phyloP scores from a whole-genome alignment of 1,140 invertebrate species.

The Chironomus tepperi region DNA sequence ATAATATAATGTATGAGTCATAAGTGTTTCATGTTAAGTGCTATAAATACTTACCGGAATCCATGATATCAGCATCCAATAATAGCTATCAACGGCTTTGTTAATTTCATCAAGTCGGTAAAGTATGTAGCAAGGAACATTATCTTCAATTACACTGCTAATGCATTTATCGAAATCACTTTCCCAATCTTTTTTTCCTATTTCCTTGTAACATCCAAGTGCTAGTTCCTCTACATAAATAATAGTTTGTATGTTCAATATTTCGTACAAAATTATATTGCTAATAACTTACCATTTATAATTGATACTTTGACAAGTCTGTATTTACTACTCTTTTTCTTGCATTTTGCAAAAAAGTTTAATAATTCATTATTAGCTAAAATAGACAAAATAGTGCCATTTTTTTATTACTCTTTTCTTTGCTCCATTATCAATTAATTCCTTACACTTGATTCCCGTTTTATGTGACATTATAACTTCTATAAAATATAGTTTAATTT shows the following conservation, averaged over 20 bases:
- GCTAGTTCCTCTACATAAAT: constrained; percentile 65
- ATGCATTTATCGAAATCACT: constrained; percentile 80
- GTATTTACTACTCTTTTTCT: constrained; percentile 60
- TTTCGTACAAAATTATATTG: background rate
- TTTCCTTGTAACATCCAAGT: constrained; percentile 54
- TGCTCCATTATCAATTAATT: background rate
- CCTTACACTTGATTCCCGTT: background rate
- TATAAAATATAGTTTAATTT: too few species aligned
- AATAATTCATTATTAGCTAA: constrained; percentile 72
- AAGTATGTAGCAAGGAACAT: constrained; percentile 88
- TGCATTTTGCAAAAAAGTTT: constrained; percentile 73
- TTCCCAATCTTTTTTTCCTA: constrained; percentile 67
- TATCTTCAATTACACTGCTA: constrained; percentile 65
- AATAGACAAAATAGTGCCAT: constrained; percentile 29
- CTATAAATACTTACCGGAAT: constrained; percentile 61
- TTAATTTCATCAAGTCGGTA: constrained; percentile 67
- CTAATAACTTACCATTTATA: constrained; percentile 58
- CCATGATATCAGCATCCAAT: constrained; percentile 94
- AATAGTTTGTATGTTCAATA: constrained; percentile 25
- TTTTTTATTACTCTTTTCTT: background rate
- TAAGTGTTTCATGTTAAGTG: background rate
- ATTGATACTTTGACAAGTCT: constrained; percentile 76
- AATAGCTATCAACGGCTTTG: constrained; percentile 68
- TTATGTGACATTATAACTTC: background rate
- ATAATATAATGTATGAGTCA: background rate